These are phyloP conservation scores for Crocidura indochinensis DNA, from an alignment of 2,797 vertebrate genomes.

Conservation along the genomic window DNA sequence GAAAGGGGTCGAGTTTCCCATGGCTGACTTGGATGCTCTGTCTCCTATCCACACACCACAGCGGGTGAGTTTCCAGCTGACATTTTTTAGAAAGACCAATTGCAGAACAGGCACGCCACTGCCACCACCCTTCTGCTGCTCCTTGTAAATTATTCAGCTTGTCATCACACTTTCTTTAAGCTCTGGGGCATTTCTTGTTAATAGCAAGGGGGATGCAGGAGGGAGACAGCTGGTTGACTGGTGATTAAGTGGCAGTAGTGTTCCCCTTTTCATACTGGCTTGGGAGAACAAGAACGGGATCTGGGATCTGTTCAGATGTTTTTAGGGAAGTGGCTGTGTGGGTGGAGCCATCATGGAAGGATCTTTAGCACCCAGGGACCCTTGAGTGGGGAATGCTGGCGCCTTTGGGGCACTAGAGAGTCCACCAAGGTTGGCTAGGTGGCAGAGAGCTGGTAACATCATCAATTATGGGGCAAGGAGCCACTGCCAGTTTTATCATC, in stretches of 20 bases:
- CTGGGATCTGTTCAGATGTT: not conserved
- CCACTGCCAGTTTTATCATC: conserved; percentile 4
- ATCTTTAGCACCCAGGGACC: conserved; percentile 43
- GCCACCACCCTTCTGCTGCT: conserved; percentile 56
- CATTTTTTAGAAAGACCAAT: conserved; percentile 58
- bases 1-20: conserved; percentile 98
- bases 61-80: conserved; percentile 91
- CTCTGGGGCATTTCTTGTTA: conserved; percentile 80
- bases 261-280: conserved; percentile 49
- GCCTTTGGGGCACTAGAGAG: not conserved
- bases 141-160: conserved; percentile 75
- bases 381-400: not conserved
- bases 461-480: not conserved
- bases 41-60: conserved; percentile 99
- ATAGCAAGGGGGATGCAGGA: conserved; percentile 64
- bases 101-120: not conserved
- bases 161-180: conserved; percentile 70
- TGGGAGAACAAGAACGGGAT: conserved; percentile 58
- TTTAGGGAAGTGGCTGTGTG: conserved; percentile 40
- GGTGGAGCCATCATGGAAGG: conserved; percentile 30
- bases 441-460: not conserved
- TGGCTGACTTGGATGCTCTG: conserved; percentile 96
- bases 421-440: not conserved
- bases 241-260: conserved; percentile 70
- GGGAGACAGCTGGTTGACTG: conserved; percentile 78